Conservation (phyloP, 2,113 vertebrate species). For the Callionymus lyra region DNA sequence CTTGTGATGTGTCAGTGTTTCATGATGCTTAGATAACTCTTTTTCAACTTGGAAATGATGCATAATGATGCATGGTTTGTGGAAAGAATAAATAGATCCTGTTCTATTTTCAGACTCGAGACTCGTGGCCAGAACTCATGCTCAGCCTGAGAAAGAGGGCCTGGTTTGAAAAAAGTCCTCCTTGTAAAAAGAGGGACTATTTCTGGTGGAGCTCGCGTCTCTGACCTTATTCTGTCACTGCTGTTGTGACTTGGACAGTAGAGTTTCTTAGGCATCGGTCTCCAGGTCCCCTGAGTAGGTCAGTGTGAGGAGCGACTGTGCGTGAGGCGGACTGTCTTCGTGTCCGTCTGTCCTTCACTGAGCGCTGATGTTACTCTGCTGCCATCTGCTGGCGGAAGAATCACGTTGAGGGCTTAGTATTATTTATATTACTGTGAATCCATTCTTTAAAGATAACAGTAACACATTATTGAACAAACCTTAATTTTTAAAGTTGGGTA, state of each 20-base stretch:
- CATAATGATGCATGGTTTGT: too few species aligned
- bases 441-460: too few species aligned
- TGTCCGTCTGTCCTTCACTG: background rate
- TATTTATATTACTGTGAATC: too few species aligned
- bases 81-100: too few species aligned
- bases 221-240: constrained; percentile 53
- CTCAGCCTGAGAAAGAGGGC: background rate
- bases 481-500: too few species aligned
- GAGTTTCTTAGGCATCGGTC: constrained; percentile 29
- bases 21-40: too few species aligned
- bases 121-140: background rate
- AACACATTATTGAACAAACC: too few species aligned
- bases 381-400: constrained; percentile 43
- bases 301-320: constrained; percentile 11
- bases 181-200: constrained; percentile 38
- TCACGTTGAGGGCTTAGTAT: too few species aligned
- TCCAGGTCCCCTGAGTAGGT: constrained; percentile 45
- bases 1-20: constrained; percentile 6
- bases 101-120: too few species aligned
- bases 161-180: background rate
- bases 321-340: background rate
- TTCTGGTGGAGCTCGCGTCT: constrained; percentile 33
- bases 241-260: constrained; percentile 30
- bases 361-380: constrained; percentile 16
- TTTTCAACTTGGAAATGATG: too few species aligned